phyloP scores from a whole-genome alignment of 2,888 invertebrate species.

The Perizoma affinitatum region DNA sequence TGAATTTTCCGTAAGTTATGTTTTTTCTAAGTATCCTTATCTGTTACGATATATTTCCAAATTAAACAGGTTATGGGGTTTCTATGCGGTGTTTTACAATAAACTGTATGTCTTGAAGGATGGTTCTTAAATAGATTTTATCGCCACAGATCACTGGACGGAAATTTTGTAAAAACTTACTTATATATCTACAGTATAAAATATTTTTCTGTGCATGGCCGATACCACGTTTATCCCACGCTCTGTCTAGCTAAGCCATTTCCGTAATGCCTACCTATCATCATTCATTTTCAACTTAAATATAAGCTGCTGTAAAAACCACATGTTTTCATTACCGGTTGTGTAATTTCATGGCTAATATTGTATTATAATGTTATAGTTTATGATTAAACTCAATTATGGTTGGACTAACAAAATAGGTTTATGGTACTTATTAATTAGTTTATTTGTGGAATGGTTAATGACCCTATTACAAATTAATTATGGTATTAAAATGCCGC shows the following conservation, averaged over 20 bases:
- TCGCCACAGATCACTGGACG: too few species aligned
- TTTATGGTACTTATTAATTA: constrained; percentile 22
- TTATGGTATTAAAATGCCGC: too few species aligned
- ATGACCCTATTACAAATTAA: neutral
- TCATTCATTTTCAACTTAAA: constrained; percentile 78
- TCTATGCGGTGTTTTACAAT: too few species aligned
- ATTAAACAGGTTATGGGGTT: too few species aligned
- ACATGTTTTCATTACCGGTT: constrained; percentile 76
- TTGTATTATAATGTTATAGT: constrained; percentile 59
- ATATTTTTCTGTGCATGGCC: too few species aligned
- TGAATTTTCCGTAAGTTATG: too few species aligned
- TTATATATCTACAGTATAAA: too few species aligned
- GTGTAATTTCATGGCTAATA: constrained; percentile 55
- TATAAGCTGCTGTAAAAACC: constrained; percentile 82
- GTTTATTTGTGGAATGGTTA: constrained; percentile 9
- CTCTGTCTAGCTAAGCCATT: constrained; percentile 28
- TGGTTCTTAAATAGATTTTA: too few species aligned
- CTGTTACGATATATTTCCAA: too few species aligned
- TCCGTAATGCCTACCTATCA: constrained; percentile 69
- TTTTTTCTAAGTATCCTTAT: too few species aligned
- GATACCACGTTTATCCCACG: neutral
- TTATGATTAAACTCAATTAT: constrained; percentile 52
- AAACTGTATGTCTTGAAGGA: too few species aligned
- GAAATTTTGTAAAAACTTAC: too few species aligned
- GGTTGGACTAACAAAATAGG: constrained; percentile 28